These are phyloP conservation scores for Caenorhabditis remanei DNA, from an alignment of 1,140 invertebrate genomes.

Conservation along the genomic window DNA sequence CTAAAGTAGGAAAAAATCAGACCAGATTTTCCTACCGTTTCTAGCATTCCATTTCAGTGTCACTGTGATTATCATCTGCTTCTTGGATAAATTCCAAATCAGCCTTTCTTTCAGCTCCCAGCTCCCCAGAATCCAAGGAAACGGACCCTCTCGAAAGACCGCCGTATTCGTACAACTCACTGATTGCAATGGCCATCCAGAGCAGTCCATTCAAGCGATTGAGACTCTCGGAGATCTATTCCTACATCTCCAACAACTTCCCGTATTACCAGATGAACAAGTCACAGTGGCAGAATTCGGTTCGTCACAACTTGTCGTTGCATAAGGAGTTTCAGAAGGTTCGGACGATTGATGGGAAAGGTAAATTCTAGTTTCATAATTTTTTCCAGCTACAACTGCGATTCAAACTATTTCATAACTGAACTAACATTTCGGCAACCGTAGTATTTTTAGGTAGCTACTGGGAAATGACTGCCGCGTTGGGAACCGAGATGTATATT, in stretches of 20 bases:
- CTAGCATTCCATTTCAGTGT: too few relatives aligned
- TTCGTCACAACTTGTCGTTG: constrained; percentile 17
- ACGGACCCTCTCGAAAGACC: background rate
- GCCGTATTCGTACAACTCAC: background rate
- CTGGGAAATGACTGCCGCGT: constrained; percentile 10
- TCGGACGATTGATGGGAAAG: background rate
- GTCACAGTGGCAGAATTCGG: background rate
- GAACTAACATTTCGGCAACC: too few relatives aligned
- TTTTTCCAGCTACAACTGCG: background rate
- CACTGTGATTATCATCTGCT: too few relatives aligned
- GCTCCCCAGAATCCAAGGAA: background rate
- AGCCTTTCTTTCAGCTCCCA: background rate
- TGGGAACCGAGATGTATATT: background rate
- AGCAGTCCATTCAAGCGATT: constrained; percentile 7
- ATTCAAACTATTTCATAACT: background rate
- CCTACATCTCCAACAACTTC: constrained; percentile 10
- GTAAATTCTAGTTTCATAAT: background rate
- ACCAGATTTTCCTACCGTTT: too few relatives aligned
- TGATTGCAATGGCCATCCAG: constrained; percentile 34
- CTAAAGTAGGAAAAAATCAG: too few relatives aligned
- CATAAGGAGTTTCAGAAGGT: constrained; percentile 18
- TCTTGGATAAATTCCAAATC: too few relatives aligned
- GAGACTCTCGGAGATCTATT: constrained; percentile 1
- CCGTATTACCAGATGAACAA: constrained; percentile 2
- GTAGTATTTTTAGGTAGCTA: constrained; percentile 11